Evolutionary conservation across 2,888 invertebrate species (phyloP).

Genomic region (Meghimatium bilineatum): DNA sequence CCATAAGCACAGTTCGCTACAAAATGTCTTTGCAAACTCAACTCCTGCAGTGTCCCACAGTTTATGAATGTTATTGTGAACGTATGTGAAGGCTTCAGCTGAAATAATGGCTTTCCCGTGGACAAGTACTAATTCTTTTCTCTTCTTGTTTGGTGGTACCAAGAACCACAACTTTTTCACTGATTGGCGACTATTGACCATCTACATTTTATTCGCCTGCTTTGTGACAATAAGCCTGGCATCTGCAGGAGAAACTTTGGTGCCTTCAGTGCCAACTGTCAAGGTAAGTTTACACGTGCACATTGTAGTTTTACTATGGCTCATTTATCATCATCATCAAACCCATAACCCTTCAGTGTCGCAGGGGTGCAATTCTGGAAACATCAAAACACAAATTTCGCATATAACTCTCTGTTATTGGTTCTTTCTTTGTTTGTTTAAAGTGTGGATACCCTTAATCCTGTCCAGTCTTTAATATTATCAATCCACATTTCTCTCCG

Average conservation of each 20-base stretch:
- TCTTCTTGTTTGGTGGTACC: background rate
- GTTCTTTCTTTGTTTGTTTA: too few relatives aligned
- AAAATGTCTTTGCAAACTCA: background rate
- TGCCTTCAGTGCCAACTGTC: background rate
- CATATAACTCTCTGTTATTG: too few relatives aligned
- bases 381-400: too few relatives aligned
- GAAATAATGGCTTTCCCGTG: background rate
- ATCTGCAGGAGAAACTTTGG: background rate
- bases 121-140: background rate
- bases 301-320: too few relatives aligned
- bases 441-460: too few relatives aligned
- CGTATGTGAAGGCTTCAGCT: background rate
- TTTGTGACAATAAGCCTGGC: background rate
- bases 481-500: too few relatives aligned
- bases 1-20: background rate
- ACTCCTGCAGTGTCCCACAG: background rate
- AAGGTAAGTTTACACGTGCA: slow-evolving; percentile 2
- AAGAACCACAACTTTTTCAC: background rate
- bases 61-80: background rate
- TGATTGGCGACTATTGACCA: background rate
- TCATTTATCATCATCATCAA: too few relatives aligned
- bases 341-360: too few relatives aligned
- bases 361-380: too few relatives aligned
- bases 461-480: too few relatives aligned
- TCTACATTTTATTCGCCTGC: background rate